phyloP scores from a whole-genome alignment of 2,797 vertebrate species.

The Eulemur albifrons region DNA sequence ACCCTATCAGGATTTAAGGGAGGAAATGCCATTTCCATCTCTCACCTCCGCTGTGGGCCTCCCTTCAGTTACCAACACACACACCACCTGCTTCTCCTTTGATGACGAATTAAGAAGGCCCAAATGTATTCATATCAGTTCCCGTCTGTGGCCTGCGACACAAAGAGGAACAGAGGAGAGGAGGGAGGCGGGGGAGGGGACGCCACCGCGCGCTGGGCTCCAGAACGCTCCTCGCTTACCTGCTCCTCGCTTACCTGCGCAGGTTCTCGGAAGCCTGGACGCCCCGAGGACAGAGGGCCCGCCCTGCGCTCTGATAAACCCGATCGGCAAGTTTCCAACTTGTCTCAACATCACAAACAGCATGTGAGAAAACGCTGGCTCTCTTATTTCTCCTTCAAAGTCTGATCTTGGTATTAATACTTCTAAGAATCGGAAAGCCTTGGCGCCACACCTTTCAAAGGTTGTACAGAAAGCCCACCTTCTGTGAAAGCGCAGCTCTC shows the following conservation, averaged over 20 bases:
- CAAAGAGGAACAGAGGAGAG: not conserved
- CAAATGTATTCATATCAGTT: not conserved
- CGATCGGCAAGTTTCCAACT: accelerated
- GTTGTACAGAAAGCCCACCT: not conserved
- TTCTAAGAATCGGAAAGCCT: not conserved
- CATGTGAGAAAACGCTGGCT: not conserved
- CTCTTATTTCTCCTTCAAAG: not conserved
- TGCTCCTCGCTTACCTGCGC: not conserved
- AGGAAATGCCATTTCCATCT: accelerated
- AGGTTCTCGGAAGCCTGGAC: not conserved
- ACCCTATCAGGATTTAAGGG: accelerated
- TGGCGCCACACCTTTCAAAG: not conserved
- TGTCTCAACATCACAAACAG: not conserved
- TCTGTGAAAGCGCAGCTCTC: not conserved
- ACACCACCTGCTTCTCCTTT: not conserved
- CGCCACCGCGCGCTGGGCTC: accelerated
- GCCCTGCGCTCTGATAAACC: not conserved
- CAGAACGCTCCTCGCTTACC: not conserved
- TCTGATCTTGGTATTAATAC: not conserved
- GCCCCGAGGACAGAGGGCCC: not conserved
- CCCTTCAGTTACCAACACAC: not conserved
- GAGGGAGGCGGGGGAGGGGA: not conserved
- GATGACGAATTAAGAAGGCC: not conserved
- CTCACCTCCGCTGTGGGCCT: not conserved
- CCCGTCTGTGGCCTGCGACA: too few relatives aligned